Evolutionary conservation across 2,113 vertebrate genomes (phyloP), one percentile per base, ranked within the genome.

Genomic region (Dendrocopos noguchii): DNA sequence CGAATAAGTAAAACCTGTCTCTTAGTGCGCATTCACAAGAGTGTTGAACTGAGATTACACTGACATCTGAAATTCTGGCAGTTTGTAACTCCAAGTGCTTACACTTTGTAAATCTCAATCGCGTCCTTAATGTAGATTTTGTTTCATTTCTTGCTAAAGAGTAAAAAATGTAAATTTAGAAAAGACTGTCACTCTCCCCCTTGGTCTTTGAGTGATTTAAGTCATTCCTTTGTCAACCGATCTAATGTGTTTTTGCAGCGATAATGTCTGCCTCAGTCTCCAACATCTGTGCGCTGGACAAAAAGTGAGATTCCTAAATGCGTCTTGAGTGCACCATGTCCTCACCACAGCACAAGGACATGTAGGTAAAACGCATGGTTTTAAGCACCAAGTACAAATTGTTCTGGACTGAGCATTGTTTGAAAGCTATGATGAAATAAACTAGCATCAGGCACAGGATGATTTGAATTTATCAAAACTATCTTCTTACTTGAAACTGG

Each of bases 121-220:
- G 85, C 91, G 90, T 93, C 93, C 95, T 94, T 96, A 96, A 96
- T 96, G 96, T 96, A 96, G 95, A 96, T 96, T 96, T 96, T 95
- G 91, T 94, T 96, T 94, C 91, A 4, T 94, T 95, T 92, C 91
- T 90, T 94, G 93, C 89, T 95, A 91, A 91, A 95, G 93, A 96
- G 95, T 92, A 95, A 95, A 95, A 96, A 94, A 96, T 95, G 94
- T 95, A 95, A 94, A 95, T 95, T 96, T 96, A 94, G 89, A 75
- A 94, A 60, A 92, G 93, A 90, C 93, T 96, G 95, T 95, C 96
- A 95, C 93, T 96, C 93, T 94, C 91, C 84, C 83, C 88, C 90
- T 92, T 95, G 91, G 93, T 96, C 91, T 95, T 93, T 81, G 94
- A 95, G 91, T 95, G 89, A 96, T 96, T 94, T 93, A 85, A 96